A percentile compares a stretch with the other conserved stretches of the same genome.
Evolutionary conservation across 2,888 invertebrate species (phyloP).

Genomic region (Nesidiocoris tenuis): DNA sequence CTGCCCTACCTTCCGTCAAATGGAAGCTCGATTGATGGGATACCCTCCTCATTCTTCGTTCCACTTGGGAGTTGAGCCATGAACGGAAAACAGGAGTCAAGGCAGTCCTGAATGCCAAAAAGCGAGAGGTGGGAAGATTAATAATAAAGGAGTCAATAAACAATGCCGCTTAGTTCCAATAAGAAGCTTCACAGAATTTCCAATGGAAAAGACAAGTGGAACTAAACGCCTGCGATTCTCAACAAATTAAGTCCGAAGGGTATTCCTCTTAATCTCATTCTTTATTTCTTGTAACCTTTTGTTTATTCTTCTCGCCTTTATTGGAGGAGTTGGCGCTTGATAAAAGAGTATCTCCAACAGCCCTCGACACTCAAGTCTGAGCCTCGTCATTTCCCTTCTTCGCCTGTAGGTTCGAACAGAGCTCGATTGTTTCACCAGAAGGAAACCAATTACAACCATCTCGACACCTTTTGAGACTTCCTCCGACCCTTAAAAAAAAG

Average conservation of each 20-base stretch:
- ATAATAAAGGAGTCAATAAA: slow-evolving; percentile 49
- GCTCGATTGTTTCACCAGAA: slow-evolving; percentile 34
- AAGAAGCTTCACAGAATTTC: slow-evolving; percentile 43
- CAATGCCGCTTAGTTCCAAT: slow-evolving; percentile 47
- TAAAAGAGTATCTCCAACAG: slow-evolving; percentile 26
- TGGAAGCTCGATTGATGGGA: too few species aligned
- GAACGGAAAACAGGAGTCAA: neutral
- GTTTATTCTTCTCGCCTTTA: slow-evolving; percentile 39
- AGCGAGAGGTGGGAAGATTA: slow-evolving; percentile 41
- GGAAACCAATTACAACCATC: slow-evolving; percentile 41
- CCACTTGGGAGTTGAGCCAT: neutral
- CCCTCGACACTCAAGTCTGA: slow-evolving; percentile 2
- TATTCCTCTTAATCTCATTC: slow-evolving; percentile 42
- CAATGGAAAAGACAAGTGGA: slow-evolving; percentile 39
- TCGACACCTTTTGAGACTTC: slow-evolving; percentile 38
- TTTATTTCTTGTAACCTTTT: slow-evolving; percentile 42
- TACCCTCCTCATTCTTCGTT: too few species aligned
- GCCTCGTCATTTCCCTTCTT: neutral
- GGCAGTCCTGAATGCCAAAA: neutral
- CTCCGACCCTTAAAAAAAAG: slow-evolving; percentile 9
- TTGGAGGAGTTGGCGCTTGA: slow-evolving; percentile 30
- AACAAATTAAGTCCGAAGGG: slow-evolving; percentile 44
- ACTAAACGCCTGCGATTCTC: slow-evolving; percentile 44
- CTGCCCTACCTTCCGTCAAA: too few species aligned
- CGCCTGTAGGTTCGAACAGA: neutral